These are phyloP conservation scores for Tortrix viridana DNA, from an alignment of 2,888 invertebrate genomes.

Conservation along the genomic window DNA sequence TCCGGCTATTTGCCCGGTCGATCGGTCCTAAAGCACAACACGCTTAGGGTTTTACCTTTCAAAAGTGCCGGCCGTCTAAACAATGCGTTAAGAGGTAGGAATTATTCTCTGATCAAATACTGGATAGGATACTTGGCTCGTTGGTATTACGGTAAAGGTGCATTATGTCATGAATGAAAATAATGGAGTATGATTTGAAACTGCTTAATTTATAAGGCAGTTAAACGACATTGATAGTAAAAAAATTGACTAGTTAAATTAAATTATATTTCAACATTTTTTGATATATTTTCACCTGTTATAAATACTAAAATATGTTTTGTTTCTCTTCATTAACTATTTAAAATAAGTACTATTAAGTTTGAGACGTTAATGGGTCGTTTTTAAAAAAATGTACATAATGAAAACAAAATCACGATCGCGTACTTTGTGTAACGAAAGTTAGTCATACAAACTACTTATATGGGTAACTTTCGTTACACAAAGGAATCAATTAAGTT, in stretches of 20 bases:
- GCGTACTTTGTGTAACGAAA: no score
- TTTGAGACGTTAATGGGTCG: no score
- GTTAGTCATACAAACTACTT: no score
- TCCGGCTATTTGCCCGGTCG: constrained; percentile 72
- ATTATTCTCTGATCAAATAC: constrained; percentile 77
- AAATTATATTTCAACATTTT: no score
- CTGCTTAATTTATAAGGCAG: background rate
- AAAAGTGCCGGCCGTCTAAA: constrained; percentile 78
- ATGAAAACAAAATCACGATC: no score
- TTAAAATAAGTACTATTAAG: no score
- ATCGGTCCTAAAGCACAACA: constrained; percentile 80
- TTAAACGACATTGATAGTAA: background rate
- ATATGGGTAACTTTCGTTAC: no score
- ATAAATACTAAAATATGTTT: no score
- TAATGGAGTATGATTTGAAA: constrained; percentile 7
- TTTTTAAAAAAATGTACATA: no score
- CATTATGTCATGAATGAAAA: constrained; percentile 32
- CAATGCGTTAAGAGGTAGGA: constrained; percentile 70
- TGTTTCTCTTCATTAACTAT: no score
- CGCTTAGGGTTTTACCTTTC: constrained; percentile 83
- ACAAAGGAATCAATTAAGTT: no score
- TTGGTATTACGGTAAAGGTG: constrained; percentile 53
- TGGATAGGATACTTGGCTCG: constrained; percentile 54
- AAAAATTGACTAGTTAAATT: background rate
- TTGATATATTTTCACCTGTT: no score